Percentiles rank a stretch among this genome's conserved stretches.
Evolutionary conservation across 2,888 invertebrate genomes (phyloP).

Genomic region (Chymomyza amoena): DNA sequence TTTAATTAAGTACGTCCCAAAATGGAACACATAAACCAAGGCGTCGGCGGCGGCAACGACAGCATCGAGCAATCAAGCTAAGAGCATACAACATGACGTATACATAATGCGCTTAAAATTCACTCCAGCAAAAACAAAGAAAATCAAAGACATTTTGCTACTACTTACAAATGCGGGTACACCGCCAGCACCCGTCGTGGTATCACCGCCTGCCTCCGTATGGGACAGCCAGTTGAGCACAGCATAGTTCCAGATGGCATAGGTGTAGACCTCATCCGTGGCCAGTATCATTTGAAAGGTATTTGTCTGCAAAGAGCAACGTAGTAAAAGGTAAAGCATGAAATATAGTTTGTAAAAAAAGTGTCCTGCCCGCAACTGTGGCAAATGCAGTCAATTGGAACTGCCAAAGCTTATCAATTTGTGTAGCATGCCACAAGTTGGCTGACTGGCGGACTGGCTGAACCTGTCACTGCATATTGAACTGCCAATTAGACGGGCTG

Average conservation of each 20-base stretch:
- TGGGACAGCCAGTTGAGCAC: slow-evolving; percentile 94
- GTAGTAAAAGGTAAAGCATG: not conserved
- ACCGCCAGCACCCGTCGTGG: slow-evolving; percentile 91
- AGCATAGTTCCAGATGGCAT: slow-evolving; percentile 96
- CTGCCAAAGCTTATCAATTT: slow-evolving; percentile 9
- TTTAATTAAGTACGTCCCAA: slow-evolving; percentile 48
- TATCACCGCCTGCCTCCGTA: slow-evolving; percentile 94
- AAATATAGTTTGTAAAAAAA: not conserved
- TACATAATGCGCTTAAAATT: not conserved
- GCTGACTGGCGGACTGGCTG: not conserved
- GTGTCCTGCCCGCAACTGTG: not conserved
- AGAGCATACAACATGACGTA: not conserved
- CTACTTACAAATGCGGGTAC: slow-evolving; percentile 89
- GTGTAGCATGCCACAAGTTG: not conserved
- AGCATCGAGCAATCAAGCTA: slow-evolving; percentile 5
- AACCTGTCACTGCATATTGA: not conserved
- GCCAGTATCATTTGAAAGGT: slow-evolving; percentile 97
- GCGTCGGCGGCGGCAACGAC: not conserved
- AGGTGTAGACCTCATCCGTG: slow-evolving; percentile 95
- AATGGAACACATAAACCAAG: slow-evolving; percentile 5
- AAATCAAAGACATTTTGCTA: not conserved
- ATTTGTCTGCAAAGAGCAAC: slow-evolving; percentile 84
- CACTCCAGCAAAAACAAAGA: not conserved
- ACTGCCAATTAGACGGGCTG: not conserved
- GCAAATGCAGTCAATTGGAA: not conserved